Base-by-base conservation (phyloP, 2,888 invertebrate species). In the Hybos culiciformis region DNA sequence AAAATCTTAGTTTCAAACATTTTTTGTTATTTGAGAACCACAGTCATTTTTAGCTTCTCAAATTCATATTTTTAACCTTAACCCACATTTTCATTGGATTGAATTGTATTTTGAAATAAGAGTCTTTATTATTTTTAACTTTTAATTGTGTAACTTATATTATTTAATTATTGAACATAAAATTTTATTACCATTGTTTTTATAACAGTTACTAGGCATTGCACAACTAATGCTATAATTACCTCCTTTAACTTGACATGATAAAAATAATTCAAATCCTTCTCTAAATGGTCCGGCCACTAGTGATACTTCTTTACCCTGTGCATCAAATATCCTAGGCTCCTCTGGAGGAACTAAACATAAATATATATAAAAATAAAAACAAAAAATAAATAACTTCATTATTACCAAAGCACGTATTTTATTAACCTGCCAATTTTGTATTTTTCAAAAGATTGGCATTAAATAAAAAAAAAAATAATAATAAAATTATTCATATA, bases 211-310 rank as follows among this genome's bases (percentile, higher is more conserved):
- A n/a, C n/a, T n/a, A n/a, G n/a, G n/a, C n/a, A n/a, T n/a, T n/a
- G n/a, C n/a, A n/a, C n/a, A n/a, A n/a, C n/a, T n/a, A n/a, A n/a
- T n/a, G n/a, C n/a, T n/a, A 49, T 45, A 59, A 71, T 75, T 71
- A 90, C 90, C 91, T 68, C 88, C 88, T 54, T 75, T 74, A 45
- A 87, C 88, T 68, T 85, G 83, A 66, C 91, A 91, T 48, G 83
- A 83, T 45, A 91, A 71, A 53, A 82, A 78, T 45, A 91, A 71
- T 59, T 83, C 82, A 58, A 83, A 83, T 41, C 86, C 88, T 68
- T 91, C 88, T 54, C 85, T 73, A 62, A 87, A 90, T 12, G 88
- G 88, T 41, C 90, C 88, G 20, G 85, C 84, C 44, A 76, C 70
- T 41, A 79, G 78, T 45, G 77, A 72, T 54, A 90, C 80, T 67